These are phyloP conservation scores for Pseudobourletiella spinata DNA, from an alignment of 1,140 invertebrate species.

Conservation along the genomic window DNA sequence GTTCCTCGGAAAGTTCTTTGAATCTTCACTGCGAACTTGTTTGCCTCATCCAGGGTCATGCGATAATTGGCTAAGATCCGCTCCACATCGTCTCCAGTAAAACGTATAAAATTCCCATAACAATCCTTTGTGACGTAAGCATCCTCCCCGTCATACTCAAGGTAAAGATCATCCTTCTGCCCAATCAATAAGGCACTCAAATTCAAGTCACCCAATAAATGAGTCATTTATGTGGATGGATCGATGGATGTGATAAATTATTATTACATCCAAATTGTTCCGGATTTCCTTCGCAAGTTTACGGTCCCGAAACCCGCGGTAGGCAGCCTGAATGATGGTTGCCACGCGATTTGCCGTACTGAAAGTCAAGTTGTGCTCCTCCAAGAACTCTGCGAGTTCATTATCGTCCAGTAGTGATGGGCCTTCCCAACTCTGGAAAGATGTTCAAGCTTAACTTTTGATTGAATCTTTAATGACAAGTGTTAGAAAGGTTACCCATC, in stretches of 20 bases:
- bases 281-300: neutral
- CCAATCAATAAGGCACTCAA: neutral
- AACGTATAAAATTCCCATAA: neutral
- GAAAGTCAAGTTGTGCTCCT: neutral
- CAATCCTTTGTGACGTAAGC: neutral
- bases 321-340: conserved; percentile 6
- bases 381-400: conserved; percentile 10
- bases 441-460: neutral
- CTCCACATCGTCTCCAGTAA: conserved; percentile 4
- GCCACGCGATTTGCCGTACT: neutral
- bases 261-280: too few relatives aligned
- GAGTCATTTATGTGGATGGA: too few relatives aligned
- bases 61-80: conserved; percentile 1
- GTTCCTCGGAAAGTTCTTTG: conserved; percentile 16
- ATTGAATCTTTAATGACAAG: neutral
- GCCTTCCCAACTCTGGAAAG: conserved; percentile 9
- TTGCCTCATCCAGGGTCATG: conserved; percentile 9
- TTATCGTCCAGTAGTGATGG: neutral
- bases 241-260: too few relatives aligned
- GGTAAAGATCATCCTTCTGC: neutral
- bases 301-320: conserved; percentile 5
- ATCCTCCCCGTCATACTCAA: conserved; percentile 4
- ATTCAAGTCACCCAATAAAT: neutral
- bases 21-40: conserved; percentile 15
- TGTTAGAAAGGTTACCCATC: neutral